Evolutionary conservation across 2,797 vertebrate species (phyloP), one percentile per base, ranked within the genome.

Genomic region (Rachycentron canadum): DNA sequence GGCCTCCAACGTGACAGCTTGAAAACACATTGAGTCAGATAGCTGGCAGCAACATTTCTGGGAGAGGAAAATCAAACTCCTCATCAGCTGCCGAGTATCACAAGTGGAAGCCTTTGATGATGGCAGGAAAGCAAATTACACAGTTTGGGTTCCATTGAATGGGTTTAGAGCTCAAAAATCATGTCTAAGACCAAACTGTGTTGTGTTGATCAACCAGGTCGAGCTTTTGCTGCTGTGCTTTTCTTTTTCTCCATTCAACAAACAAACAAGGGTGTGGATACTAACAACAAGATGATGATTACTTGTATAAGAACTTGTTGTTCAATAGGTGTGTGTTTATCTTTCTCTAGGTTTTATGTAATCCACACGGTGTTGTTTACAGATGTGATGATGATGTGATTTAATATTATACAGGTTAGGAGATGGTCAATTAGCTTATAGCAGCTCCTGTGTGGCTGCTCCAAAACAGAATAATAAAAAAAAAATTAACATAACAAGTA

Each of bases 331-430:
- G 43, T 59, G n/a, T 52, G 67, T 63, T 79, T 69, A 43, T 77
- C 49, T 65, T 66, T 41, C 16, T 57, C 57, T 23, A 10, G 34
- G 3, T 72, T 84, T 84, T 52, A 17, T 69, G 66, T 75, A 69
- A 85, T 83, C 73, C 32, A 57, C 53, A 62, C 57, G 32, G 62
- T 52, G 45, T 28, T 88, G 77, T 86, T 77, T 85, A 63, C 76
- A 62, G 56, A 79, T 68, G 79, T 30, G 50, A 76, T 77, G 69
- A 63, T 36, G 32, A 60, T 36, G 76, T 71, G 38, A 68, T 69
- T 49, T 28, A 36, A 69, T 34, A 53, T 67, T 63, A 57, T 66
- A 78, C 34, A 30, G 14, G 67, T 77, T 41, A 41, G 36, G 10
- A 69, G 30, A 63, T 34, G 34, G 28, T 34, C 34, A 21, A 16